Conservation (phyloP, 2,797 vertebrate genomes). For the Fringilla coelebs region DNA sequence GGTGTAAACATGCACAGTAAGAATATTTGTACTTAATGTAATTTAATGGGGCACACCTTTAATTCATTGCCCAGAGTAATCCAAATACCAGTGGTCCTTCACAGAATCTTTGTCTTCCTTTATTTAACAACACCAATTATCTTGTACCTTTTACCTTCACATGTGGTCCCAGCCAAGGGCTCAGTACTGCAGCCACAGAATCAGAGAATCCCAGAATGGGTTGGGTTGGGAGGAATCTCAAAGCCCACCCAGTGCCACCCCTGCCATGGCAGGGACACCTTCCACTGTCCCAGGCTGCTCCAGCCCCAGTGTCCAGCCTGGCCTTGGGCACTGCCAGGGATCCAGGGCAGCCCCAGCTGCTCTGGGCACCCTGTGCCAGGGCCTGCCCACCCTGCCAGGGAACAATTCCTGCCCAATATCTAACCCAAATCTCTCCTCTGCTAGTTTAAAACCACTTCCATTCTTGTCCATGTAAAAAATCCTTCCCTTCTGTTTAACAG, state of each 20-base stretch:
- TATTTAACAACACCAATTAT: neutral
- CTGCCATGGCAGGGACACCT: neutral
- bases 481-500: neutral
- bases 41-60: constrained; percentile 47
- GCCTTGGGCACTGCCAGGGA: neutral
- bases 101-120: neutral
- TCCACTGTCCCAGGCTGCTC: accelerated
- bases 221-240: neutral
- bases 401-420: neutral
- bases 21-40: constrained; percentile 32
- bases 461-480: neutral
- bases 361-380: neutral
- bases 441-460: neutral
- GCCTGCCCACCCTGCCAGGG: accelerated
- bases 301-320: accelerated
- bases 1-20: constrained; percentile 63
- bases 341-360: neutral
- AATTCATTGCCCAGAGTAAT: constrained; percentile 46
- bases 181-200: neutral
- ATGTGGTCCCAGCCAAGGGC: neutral
- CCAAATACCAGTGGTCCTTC: constrained; percentile 39
- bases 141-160: neutral
- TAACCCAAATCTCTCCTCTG: neutral
- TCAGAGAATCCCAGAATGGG: neutral
- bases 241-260: accelerated